These are phyloP conservation scores for Scalopus aquaticus DNA, from an alignment of 2,113 vertebrate species.

Conservation along the genomic window DNA sequence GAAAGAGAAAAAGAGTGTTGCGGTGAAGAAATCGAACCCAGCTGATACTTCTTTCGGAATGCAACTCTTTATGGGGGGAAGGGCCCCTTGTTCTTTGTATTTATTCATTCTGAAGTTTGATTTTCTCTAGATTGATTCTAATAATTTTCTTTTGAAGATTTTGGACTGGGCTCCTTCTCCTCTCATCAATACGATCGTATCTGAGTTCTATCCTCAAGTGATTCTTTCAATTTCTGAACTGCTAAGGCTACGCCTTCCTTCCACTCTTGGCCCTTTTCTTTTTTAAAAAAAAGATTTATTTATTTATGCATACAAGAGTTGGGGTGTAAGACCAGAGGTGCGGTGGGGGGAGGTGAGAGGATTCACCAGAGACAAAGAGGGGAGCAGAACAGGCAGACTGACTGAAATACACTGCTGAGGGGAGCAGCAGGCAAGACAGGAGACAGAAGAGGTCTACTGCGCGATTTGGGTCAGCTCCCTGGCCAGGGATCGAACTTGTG, in stretches of 20 bases:
- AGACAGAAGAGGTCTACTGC: too few relatives aligned
- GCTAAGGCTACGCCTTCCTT: neutral
- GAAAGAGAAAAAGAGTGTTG: neutral
- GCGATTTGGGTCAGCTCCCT: too few relatives aligned
- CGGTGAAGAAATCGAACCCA: neutral
- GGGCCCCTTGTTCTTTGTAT: neutral
- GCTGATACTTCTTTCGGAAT: neutral
- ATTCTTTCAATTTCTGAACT: conserved; percentile 40
- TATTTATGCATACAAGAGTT: too few relatives aligned
- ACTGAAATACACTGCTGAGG: too few relatives aligned
- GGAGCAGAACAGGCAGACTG: too few relatives aligned
- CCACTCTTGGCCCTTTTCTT: neutral
- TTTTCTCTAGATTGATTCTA: conserved; percentile 27
- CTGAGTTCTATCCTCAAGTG: conserved; percentile 15
- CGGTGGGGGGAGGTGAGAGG: too few relatives aligned
- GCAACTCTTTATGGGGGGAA: neutral
- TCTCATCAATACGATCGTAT: conserved; percentile 1
- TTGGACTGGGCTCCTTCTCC: neutral
- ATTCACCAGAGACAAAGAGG: too few relatives aligned
- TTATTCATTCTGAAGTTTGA: conserved; percentile 36
- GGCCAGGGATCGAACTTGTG: too few relatives aligned
- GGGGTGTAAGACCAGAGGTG: too few relatives aligned
- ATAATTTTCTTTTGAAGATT: conserved; percentile 9
- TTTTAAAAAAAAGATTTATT: too few relatives aligned
- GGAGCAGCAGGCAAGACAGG: too few relatives aligned